Evolutionary conservation across 2,113 vertebrate genomes (phyloP).

Genomic region (Muntiacus muntjak): DNA sequence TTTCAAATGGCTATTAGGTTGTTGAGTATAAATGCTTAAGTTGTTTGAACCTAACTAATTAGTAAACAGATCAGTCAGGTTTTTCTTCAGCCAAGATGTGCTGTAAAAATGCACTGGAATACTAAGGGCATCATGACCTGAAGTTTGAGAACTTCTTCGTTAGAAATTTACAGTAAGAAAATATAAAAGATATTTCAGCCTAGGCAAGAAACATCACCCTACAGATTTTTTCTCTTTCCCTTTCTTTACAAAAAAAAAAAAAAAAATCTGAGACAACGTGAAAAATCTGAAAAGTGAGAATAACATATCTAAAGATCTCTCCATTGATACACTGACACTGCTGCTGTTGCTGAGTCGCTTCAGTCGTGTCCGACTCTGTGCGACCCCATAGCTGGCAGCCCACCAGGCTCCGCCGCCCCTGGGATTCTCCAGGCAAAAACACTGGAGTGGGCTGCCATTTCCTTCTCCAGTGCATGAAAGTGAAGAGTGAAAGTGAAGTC

Average conservation of each 20-base stretch:
- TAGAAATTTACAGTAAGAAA: background rate
- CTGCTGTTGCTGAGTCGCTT: too few relatives aligned
- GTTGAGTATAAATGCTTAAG: background rate
- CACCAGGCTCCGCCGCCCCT: too few relatives aligned
- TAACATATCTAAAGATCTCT: background rate
- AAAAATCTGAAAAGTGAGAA: background rate
- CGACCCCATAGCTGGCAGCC: too few relatives aligned
- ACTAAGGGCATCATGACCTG: background rate
- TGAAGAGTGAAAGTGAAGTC: too few relatives aligned
- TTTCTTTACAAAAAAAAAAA: background rate
- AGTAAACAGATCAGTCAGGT: background rate
- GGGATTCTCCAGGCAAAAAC: too few relatives aligned
- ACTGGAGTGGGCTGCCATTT: too few relatives aligned
- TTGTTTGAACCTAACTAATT: background rate
- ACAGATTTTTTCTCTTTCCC: background rate
- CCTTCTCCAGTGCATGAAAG: too few relatives aligned
- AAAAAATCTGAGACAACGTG: background rate
- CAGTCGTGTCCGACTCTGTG: too few relatives aligned
- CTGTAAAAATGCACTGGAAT: background rate
- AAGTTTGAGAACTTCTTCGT: background rate
- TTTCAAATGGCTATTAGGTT: background rate
- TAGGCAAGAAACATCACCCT: background rate
- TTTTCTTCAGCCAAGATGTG: background rate
- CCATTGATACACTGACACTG: background rate
- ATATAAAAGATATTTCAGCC: background rate